Percentiles rank a stretch among this genome's conserved stretches.
Conservation (phyloP, 2,113 vertebrate genomes). For the Lanius ludovicianus region DNA sequence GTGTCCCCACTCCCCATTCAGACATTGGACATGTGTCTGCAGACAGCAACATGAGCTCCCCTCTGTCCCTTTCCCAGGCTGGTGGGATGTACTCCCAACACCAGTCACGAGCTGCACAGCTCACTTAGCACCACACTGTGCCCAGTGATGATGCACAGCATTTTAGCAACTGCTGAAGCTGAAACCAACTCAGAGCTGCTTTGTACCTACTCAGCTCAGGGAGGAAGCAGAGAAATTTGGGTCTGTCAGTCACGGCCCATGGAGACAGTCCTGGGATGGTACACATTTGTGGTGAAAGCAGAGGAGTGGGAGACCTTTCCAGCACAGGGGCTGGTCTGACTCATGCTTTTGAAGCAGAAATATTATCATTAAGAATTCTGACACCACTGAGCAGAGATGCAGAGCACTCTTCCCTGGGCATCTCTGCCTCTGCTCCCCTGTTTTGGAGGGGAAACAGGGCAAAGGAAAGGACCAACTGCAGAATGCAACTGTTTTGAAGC, state of each 20-base stretch:
- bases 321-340: neutral
- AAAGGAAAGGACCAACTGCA: neutral
- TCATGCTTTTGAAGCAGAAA: neutral
- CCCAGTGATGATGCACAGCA: neutral
- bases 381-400: neutral
- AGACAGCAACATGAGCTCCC: neutral
- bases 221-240: neutral
- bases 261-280: neutral
- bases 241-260: neutral
- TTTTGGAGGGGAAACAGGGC: neutral
- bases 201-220: neutral
- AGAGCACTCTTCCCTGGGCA: neutral
- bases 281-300: neutral
- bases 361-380: neutral
- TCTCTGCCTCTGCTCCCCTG: neutral
- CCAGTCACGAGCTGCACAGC: neutral
- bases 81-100: neutral
- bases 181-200: neutral
- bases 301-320: neutral
- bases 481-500: neutral
- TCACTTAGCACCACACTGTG: neutral
- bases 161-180: neutral
- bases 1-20: neutral
- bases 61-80: neutral
- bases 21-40: neutral